Conservation (phyloP, 2,113 vertebrate species). For the Chiloscyllium plagiosum region DNA sequence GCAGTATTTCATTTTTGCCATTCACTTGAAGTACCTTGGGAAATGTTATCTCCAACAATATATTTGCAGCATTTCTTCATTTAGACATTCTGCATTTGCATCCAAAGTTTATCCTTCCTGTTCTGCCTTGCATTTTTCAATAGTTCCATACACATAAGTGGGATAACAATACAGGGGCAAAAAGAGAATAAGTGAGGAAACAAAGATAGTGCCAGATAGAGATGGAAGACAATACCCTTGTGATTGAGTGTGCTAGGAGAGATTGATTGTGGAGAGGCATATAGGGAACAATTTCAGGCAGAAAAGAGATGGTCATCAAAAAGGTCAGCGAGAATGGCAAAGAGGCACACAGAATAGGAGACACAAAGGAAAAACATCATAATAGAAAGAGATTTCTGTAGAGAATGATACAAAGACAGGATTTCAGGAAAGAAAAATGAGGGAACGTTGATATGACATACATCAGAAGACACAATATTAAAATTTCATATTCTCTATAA, state of each 20-base stretch:
- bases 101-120: neutral
- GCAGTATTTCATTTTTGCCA: neutral
- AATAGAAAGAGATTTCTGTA: neutral
- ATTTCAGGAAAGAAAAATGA: neutral
- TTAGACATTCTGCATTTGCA: neutral
- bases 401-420: neutral
- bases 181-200: too few species aligned
- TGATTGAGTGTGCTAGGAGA: too few species aligned
- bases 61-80: neutral
- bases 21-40: neutral
- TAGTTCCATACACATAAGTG: neutral
- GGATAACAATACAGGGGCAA: too few species aligned
- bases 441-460: neutral
- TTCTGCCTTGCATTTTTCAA: neutral
- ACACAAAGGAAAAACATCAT: neutral
- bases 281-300: too few species aligned
- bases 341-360: neutral
- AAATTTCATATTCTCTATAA: neutral
- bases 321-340: neutral
- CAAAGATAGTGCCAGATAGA: too few species aligned
- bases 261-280: too few species aligned
- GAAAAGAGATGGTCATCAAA: neutral
- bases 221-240: too few species aligned
- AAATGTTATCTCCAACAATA: neutral
- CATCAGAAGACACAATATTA: neutral